Evolutionary conservation across 2,113 vertebrate species (phyloP).

Genomic region (Corydoras sp.): DNA sequence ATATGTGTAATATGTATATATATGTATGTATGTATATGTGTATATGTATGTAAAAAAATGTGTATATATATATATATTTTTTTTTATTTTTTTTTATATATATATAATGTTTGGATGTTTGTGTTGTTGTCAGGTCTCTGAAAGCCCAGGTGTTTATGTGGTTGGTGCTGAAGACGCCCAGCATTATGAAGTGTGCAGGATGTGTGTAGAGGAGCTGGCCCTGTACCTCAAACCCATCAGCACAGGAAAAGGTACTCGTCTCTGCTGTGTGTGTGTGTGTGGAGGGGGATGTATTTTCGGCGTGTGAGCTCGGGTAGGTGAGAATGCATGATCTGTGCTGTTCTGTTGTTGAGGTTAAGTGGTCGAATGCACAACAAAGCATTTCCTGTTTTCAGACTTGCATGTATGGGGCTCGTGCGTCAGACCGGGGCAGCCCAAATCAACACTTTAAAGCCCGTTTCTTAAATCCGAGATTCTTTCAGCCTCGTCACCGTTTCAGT

Average conservation of each 20-base stretch:
- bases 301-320: neutral
- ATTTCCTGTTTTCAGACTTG: constrained; percentile 45
- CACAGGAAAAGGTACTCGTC: constrained; percentile 77
- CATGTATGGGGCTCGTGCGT: constrained; percentile 16
- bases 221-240: constrained; percentile 91
- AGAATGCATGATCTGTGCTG: neutral
- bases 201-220: constrained; percentile 89
- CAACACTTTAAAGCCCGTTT: too few species aligned
- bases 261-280: constrained; percentile 21
- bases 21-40: too few species aligned
- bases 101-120: neutral
- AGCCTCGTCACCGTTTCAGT: too few species aligned
- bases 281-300: neutral
- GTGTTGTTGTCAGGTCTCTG: constrained; percentile 69
- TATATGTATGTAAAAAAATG: too few species aligned
- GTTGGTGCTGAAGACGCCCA: constrained; percentile 79
- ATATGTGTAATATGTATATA: too few species aligned
- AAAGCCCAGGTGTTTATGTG: constrained; percentile 80
- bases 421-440: neutral
- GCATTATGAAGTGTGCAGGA: constrained; percentile 88
- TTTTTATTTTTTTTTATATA: too few species aligned
- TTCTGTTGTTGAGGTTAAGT: constrained; percentile 10
- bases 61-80: too few species aligned
- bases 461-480: too few species aligned
- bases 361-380: constrained; percentile 5